Evolutionary conservation across 1,140 invertebrate genomes (phyloP), one percentile per base, ranked within the genome.

Genomic region (Medauroidea extradentata): DNA sequence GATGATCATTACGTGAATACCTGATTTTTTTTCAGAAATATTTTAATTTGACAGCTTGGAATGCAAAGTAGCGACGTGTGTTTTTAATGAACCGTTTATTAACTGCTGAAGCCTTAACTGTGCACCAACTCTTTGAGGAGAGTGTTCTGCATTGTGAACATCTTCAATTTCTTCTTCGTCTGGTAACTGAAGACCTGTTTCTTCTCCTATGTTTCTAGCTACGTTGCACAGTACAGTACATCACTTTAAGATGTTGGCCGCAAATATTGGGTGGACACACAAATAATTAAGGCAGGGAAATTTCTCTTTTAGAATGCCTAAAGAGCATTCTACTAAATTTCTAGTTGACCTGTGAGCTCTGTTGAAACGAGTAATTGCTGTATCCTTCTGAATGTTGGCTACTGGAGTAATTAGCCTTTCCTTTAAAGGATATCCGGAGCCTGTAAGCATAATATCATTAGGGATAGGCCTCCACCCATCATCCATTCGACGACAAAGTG

Each of bases 221-320:
- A 50, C 14, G 13, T 1, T 50, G 48, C 48, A 50, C 1, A 50
- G 7, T 1, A 1, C 19, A 19, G 19, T 21, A 50, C 48, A 50
- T 14, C 48, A 50, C 19, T 50, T 50, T 3, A 50, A 1, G 19
- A 50, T 25, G 7, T 50, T 21, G 27, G 1, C n/a, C n/a, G 48
- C 48, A 43, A 48, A 19, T 52, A 34, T 14, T 14, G 61, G 58
- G 18, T 60, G 18, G 11, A 66, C 4, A 41, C 63, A 29, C 1
- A 61, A 19, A 52, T 61, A 39, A 25, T 65, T 65, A n/a, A 69
- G 41, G 38, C 63, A 64, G 2, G 64, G 64, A 55, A 69, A 69
- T 23, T 59, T 63, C 27, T 65, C 60, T 63, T 69, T 69, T 14
- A 69, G 29, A 23, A 67, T 60, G 50, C 67, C 64, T 21, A 55